Conservation (phyloP, 2,797 vertebrate species). For the Allobates femoralis region DNA sequence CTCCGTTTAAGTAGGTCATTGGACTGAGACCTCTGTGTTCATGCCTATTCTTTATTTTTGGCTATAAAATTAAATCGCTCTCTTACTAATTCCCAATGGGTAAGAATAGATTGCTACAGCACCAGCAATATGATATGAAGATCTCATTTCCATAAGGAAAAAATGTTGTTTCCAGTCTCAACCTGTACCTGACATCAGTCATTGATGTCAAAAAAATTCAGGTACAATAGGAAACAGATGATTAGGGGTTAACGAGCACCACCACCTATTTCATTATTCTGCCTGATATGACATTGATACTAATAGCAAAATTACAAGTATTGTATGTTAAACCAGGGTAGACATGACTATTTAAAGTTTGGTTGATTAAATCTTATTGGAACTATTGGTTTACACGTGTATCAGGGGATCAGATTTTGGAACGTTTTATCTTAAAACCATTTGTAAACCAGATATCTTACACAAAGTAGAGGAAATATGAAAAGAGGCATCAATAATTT, state of each 20-base stretch:
- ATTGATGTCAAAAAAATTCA: slow-evolving; percentile 19
- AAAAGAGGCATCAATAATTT: slow-evolving; percentile 56
- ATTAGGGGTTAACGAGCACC: background rate
- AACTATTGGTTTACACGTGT: slow-evolving; percentile 13
- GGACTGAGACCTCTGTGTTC: slow-evolving; percentile 8
- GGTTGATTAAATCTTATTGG: background rate
- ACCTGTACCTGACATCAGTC: slow-evolving; percentile 25
- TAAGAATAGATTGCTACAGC: background rate
- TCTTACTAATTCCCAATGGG: background rate
- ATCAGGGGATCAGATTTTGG: slow-evolving; percentile 14
- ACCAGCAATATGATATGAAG: background rate
- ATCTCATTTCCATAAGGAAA: slow-evolving; percentile 32
- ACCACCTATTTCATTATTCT: background rate
- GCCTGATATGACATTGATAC: background rate
- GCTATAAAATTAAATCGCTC: slow-evolving; percentile 18
- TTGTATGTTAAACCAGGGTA: background rate
- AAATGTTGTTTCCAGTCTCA: background rate
- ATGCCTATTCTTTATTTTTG: slow-evolving; percentile 29
- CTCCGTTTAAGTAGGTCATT: slow-evolving; percentile 15
- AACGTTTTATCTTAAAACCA: slow-evolving; percentile 28
- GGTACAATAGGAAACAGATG: background rate
- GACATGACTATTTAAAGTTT: background rate
- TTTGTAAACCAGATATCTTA: slow-evolving; percentile 38
- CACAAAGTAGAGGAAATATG: slow-evolving; percentile 31
- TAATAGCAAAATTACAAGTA: background rate